Base-by-base conservation (phyloP, 2,888 invertebrate genomes). In the Scaptomyza flava region DNA sequence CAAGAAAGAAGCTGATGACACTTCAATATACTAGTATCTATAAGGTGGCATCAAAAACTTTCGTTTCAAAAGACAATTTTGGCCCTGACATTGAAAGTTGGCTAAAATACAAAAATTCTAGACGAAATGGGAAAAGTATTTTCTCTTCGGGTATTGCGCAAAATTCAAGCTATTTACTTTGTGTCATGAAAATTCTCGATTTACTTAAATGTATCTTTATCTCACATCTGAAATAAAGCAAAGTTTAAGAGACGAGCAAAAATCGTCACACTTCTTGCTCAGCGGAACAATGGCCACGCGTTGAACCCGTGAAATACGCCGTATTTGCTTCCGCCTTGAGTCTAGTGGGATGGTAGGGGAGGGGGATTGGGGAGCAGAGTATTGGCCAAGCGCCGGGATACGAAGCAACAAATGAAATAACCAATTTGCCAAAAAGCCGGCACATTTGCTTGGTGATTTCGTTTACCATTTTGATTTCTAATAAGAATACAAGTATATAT, bases 41-140 rank as follows among this genome's bases (percentile, higher is more conserved):
- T 8, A 27, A 12, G 6, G 9, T 27, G 3, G n/a, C 11, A 3
- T 17, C 9, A 45, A 53, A 17, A 46, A 51, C 48, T 65, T 14
- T 65, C 14, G 46, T 17, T 70, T 42, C 54, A n/a, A 23, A 33
- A 47, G 43, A 60, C 64, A 54, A 65, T 46, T 43, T 45, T 51
- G 67, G 51, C 80, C 83, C 54, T 82, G 81, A 85, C 81, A 75
- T 82, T 82, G 65, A 57, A 59, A 66, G 34, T 36, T 64, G 64
- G 33, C 53, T 27, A 38, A 43, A 60, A 68, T 38, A 52, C 36
- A 27, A 27, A 27, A 6, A 27, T 27, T 5, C 27, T 4, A 27
- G 27, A 27, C 27, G 27, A 46, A 23, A 52, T 31, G 30, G 0
- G 17, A 17, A 61, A 47, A 54, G 57, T 48, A 57, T 41, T 65